Evolutionary conservation across 2,113 vertebrate genomes (phyloP).

Genomic region (Heloderma charlesbogerti): DNA sequence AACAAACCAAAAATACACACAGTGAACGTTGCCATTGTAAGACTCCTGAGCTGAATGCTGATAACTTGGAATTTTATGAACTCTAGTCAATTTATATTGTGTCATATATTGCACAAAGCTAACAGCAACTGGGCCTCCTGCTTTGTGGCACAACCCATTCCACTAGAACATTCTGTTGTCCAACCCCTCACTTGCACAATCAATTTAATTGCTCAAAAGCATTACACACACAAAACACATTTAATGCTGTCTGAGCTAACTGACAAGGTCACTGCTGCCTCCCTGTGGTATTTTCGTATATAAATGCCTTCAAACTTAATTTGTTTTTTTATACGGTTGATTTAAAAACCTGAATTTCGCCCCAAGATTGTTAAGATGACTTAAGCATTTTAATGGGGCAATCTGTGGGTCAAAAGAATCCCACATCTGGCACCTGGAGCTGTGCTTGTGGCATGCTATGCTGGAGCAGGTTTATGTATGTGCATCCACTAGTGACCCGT

Average conservation of each 20-base stretch:
- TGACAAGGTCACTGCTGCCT: conserved; percentile 68
- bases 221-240: not conserved
- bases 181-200: conserved; percentile 34
- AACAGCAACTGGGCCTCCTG: conserved; percentile 41
- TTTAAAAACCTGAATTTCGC: not conserved
- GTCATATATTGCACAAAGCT: not conserved
- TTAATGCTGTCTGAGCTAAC: conserved; percentile 19
- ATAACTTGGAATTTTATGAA: not conserved
- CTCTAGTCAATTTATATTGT: conserved; percentile 11
- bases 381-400: not conserved
- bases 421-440: not conserved
- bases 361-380: not conserved
- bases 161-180: conserved; percentile 27
- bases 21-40: not conserved
- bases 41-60: not conserved
- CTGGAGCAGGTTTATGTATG: not conserved
- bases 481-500: not conserved
- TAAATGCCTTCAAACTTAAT: not conserved
- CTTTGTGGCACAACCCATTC: not conserved
- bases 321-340: not conserved
- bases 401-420: not conserved
- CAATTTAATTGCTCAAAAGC: conserved; percentile 8
- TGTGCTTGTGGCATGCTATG: not conserved
- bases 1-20: not conserved
- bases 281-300: conserved; percentile 65